Evolutionary conservation across 2,113 vertebrate genomes (phyloP), one percentile per base, ranked within the genome.

Genomic region (Hypomesus transpacificus): DNA sequence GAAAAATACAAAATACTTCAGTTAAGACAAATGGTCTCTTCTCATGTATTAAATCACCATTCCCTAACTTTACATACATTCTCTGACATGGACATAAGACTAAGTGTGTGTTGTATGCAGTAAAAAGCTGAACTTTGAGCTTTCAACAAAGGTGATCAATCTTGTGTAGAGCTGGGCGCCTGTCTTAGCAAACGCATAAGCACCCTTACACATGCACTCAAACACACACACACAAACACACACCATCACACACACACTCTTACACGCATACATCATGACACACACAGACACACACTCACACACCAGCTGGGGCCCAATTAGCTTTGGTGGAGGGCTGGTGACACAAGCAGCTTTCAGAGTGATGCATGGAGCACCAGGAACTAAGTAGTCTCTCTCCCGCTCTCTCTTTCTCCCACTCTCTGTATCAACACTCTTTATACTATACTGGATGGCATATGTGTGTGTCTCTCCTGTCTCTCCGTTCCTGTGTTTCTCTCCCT

Each of bases 51-150:
- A 46, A 46, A 46, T 46, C 39, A 46, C 39, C 39, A 9, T 46
- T 9, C 7, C 31, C 31, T 34, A 34, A 34, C 46, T 56, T 70
- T 69, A 76, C 39, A 73, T 67, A 76, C 39, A 73, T 71, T 74
- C 72, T 71, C 68, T 46, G 34, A 46, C 70, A 69, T 17, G 70
- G 71, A 68, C 59, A 26, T 74, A 58, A 34, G 58, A 71, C 46
- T 68, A 20, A 54, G 63, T 73, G 69, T 31, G 76, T 78, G 34
- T 73, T 76, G 65, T 66, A 73, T 69, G 67, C 73, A 34, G 69
- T 84, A 75, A 85, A 88, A 87, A 82, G 85, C 80, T 86, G 79
- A 87, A 87, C 82, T 82, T 81, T 76, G 80, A 85, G 77, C 81
- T 81, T 80, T 74, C 22, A 31, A 80, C 59, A 1, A 6, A 24